Evolutionary conservation across 2,888 invertebrate species (phyloP).

Genomic region (Oasisia sp.): DNA sequence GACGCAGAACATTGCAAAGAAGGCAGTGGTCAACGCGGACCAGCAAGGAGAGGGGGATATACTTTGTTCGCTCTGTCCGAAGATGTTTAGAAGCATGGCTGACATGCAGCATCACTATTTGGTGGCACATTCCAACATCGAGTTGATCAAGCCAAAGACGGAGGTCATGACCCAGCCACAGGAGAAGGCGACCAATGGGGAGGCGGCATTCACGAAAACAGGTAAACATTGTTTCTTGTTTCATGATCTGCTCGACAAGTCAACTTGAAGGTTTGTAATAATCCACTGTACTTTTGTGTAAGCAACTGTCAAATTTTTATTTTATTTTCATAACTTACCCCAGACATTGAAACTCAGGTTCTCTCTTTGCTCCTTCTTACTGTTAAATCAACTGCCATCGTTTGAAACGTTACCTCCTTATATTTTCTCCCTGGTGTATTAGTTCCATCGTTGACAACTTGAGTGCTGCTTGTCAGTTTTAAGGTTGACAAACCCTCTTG

Average conservation of each 20-base stretch:
- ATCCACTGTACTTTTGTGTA: no score
- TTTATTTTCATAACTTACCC: no score
- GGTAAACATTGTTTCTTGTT: not conserved
- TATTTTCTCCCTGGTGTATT: no score
- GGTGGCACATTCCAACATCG: conserved; percentile 49
- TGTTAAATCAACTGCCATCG: no score
- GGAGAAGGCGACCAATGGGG: not conserved
- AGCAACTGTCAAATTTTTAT: no score
- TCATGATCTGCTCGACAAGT: not conserved
- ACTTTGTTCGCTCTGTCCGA: conserved; percentile 57
- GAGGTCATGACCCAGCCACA: conserved; percentile 23
- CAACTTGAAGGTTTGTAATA: no score
- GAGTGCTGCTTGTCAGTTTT: no score
- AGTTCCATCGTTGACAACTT: no score
- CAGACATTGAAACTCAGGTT: no score
- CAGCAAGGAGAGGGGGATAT: not conserved
- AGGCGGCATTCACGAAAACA: not conserved
- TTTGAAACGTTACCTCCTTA: no score
- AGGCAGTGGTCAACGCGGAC: conserved; percentile 49
- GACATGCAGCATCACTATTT: conserved; percentile 62
- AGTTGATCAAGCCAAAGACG: conserved; percentile 42
- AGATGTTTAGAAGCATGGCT: conserved; percentile 50
- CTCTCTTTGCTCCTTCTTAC: no score
- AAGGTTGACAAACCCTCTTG: no score
- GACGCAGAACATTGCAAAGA: conserved; percentile 56